Conservation (phyloP, 2,113 vertebrate genomes). For the Ochotona curzoniae region DNA sequence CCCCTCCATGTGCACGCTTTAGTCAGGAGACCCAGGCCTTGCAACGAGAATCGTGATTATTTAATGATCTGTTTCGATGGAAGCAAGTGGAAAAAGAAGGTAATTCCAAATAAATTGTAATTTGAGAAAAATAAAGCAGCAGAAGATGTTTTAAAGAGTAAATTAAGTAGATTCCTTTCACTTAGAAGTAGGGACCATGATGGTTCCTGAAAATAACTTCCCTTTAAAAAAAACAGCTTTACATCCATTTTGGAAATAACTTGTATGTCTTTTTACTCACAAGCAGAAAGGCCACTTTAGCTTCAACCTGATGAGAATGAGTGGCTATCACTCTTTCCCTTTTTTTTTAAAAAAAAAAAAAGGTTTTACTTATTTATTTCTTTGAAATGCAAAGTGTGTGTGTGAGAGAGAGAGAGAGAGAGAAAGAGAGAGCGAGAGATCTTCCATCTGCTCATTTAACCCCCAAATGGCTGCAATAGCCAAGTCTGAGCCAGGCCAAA, state of each 20-base stretch:
- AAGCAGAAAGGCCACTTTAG: background rate
- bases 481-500: no score
- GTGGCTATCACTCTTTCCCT: background rate
- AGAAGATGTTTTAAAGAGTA: background rate
- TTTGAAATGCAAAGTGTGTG: no score
- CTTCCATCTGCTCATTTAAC: no score
- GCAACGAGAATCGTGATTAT: background rate
- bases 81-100: constrained; percentile 23
- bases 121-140: background rate
- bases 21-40: background rate
- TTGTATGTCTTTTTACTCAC: background rate
- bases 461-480: no score
- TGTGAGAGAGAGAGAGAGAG: no score
- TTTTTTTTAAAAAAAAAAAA: no score
- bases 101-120: constrained; percentile 8
- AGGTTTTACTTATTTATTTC: no score
- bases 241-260: background rate
- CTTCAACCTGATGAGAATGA: constrained; percentile 1
- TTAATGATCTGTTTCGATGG: background rate
- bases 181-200: background rate
- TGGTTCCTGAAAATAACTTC: background rate
- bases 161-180: background rate
- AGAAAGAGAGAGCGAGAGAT: no score
- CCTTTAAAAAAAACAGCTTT: background rate
- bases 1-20: background rate